A percentile compares a stretch with the other conserved stretches of the same genome.
phyloP scores from a whole-genome alignment of 2,888 invertebrate species.

The Tachina grossa region DNA sequence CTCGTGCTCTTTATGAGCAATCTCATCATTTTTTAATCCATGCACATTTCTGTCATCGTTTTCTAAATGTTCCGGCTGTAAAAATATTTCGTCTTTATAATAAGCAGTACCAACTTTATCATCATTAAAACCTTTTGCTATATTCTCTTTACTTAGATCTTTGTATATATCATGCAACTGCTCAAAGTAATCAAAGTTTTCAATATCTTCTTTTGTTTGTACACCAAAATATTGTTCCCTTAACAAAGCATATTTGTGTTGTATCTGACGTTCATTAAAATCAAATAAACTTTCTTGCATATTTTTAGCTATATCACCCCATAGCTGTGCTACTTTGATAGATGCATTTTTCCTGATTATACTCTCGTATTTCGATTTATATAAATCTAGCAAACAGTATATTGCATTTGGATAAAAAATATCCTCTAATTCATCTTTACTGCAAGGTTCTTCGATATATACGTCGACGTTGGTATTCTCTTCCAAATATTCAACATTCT shows the following conservation, averaged over 20 bases:
- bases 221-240: constrained; percentile 70
- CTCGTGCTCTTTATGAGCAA: constrained; percentile 72
- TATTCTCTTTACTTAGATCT: constrained; percentile 53
- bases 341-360: not conserved
- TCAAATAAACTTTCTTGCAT: constrained; percentile 73
- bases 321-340: constrained; percentile 32
- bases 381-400: constrained; percentile 72
- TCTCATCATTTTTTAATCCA: constrained; percentile 64
- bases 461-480: constrained; percentile 65
- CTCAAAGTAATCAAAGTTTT: constrained; percentile 72
- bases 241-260: constrained; percentile 65
- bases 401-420: constrained; percentile 73
- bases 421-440: constrained; percentile 58
- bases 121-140: constrained; percentile 25
- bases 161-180: constrained; percentile 72
- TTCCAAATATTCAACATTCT: constrained; percentile 73
- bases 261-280: constrained; percentile 68
- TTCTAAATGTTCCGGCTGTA: constrained; percentile 23
- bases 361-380: constrained; percentile 66
- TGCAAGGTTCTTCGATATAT: constrained; percentile 26
- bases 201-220: constrained; percentile 62
- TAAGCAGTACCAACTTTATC: not conserved
- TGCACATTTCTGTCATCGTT: not conserved
- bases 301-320: constrained; percentile 71
- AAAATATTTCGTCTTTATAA: constrained; percentile 57